Evolutionary conservation across 53 echinoderm and acorn worm species (phyloP).

Genomic region (Henricia sp.): DNA sequence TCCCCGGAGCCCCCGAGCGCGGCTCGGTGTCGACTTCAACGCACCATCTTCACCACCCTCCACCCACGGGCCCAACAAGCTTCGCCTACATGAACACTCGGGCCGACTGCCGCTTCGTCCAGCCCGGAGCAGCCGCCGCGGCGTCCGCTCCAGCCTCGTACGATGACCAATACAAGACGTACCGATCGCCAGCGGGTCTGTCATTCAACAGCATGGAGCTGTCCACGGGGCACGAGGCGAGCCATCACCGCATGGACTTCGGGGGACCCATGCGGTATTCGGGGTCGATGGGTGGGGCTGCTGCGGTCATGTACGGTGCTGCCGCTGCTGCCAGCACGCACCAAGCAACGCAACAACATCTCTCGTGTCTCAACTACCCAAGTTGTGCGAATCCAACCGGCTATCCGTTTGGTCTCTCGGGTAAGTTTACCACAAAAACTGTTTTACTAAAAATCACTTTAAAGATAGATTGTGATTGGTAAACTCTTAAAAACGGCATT

Average conservation of each 20-base stretch:
- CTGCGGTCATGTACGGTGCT: slow-evolving; percentile 51
- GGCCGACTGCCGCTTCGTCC: slow-evolving; percentile 61
- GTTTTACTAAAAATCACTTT: too few species aligned
- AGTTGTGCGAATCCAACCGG: slow-evolving; percentile 57
- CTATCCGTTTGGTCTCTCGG: slow-evolving; percentile 59
- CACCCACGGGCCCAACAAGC: slow-evolving; percentile 10
- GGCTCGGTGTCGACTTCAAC: slow-evolving; percentile 29
- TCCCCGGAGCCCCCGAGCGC: neutral
- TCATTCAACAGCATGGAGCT: slow-evolving; percentile 56
- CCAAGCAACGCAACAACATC: slow-evolving; percentile 48
- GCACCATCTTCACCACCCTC: slow-evolving; percentile 41
- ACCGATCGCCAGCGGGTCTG: slow-evolving; percentile 24
- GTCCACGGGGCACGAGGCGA: slow-evolving; percentile 27
- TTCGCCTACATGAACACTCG: slow-evolving; percentile 43
- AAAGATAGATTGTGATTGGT: too few species aligned
- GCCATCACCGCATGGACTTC: slow-evolving; percentile 59
- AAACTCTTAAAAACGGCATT: too few species aligned
- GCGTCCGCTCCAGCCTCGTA: neutral
- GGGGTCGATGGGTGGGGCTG: slow-evolving; percentile 28
- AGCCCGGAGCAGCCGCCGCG: slow-evolving; percentile 31
- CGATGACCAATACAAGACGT: slow-evolving; percentile 14
- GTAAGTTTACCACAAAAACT: slow-evolving; percentile 45
- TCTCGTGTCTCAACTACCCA: slow-evolving; percentile 63
- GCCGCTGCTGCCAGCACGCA: slow-evolving; percentile 46
- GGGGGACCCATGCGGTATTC: slow-evolving; percentile 44